phyloP scores from a whole-genome alignment of 2,113 vertebrate species.

The Malaclemys terrapin region DNA sequence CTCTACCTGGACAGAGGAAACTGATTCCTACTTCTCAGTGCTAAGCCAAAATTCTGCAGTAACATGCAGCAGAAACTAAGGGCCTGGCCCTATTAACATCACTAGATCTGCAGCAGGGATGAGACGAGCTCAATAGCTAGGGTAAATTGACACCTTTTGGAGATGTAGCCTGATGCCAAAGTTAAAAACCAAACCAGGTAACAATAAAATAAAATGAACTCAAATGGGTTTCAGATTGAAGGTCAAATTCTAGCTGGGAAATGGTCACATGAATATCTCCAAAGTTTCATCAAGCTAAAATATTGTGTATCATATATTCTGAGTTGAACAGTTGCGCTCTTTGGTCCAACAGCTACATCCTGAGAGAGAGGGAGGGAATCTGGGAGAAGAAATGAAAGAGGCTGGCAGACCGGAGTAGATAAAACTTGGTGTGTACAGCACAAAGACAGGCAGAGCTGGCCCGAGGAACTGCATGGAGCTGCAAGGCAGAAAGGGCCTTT shows the following conservation, averaged over 20 bases:
- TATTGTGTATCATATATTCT: not conserved
- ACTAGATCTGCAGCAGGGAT: conserved; percentile 70
- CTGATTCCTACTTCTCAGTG: conserved; percentile 64
- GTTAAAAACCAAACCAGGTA: conserved; percentile 43
- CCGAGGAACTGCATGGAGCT: not conserved
- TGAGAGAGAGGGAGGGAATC: not conserved
- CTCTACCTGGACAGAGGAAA: conserved; percentile 67
- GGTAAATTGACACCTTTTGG: conserved; percentile 66
- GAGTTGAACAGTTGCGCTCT: conserved; percentile 20
- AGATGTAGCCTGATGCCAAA: conserved; percentile 28
- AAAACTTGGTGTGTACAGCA: not conserved
- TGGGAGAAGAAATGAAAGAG: not conserved
- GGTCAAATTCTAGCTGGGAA: conserved; percentile 18
- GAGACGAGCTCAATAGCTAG: conserved; percentile 31
- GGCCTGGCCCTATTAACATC: conserved; percentile 70
- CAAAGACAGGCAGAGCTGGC: not conserved
- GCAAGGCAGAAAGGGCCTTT: rapidly evolving
- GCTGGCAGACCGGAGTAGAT: not conserved
- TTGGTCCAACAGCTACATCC: conserved; percentile 3
- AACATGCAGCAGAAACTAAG: conserved; percentile 66
- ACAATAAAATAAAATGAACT: conserved; percentile 47
- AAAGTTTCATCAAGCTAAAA: conserved; percentile 24
- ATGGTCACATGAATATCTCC: not conserved
- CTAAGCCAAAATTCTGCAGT: conserved; percentile 74
- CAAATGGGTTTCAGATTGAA: conserved; percentile 6